Evolutionary conservation across 2,797 vertebrate genomes (phyloP).

Genomic region (Allenopithecus nigroviridis): DNA sequence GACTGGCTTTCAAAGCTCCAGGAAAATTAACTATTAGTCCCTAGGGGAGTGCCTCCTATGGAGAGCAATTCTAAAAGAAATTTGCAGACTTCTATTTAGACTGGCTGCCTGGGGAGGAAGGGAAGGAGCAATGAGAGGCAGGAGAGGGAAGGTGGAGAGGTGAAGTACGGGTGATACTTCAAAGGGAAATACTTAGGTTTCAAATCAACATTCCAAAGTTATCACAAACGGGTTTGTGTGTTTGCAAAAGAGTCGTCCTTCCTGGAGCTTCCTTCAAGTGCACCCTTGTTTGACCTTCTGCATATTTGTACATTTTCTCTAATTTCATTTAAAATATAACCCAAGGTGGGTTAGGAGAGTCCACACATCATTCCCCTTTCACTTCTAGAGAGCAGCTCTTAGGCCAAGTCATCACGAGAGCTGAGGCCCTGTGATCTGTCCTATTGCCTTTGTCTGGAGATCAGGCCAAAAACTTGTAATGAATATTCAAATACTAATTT

Average conservation of each 20-base stretch:
- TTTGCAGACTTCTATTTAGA: slow-evolving; percentile 31
- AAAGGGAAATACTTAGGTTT: slow-evolving; percentile 60
- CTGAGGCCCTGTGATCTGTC: not conserved
- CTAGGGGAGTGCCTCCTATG: not conserved
- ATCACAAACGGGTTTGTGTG: slow-evolving; percentile 42
- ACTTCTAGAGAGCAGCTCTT: slow-evolving; percentile 1
- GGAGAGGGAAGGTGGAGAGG: not conserved
- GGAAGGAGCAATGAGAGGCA: not conserved
- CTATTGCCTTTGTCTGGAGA: not conserved
- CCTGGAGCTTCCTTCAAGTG: slow-evolving; percentile 43
- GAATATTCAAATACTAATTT: not conserved
- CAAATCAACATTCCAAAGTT: slow-evolving; percentile 69
- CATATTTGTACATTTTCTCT: slow-evolving; percentile 56
- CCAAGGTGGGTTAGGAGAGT: not conserved
- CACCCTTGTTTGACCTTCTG: slow-evolving; percentile 60
- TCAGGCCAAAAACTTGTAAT: not conserved
- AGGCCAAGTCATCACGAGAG: not conserved
- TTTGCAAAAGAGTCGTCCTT: slow-evolving; percentile 36
- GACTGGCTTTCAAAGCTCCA: slow-evolving; percentile 10
- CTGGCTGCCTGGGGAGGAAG: not conserved
- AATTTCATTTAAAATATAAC: slow-evolving; percentile 56
- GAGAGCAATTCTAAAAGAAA: slow-evolving; percentile 17
- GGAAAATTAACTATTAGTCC: slow-evolving; percentile 1
- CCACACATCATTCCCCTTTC: not conserved
- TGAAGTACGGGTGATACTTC: slow-evolving; percentile 39